Evolutionary conservation across 2,113 vertebrate genomes (phyloP).

Genomic region (Murina feae): DNA sequence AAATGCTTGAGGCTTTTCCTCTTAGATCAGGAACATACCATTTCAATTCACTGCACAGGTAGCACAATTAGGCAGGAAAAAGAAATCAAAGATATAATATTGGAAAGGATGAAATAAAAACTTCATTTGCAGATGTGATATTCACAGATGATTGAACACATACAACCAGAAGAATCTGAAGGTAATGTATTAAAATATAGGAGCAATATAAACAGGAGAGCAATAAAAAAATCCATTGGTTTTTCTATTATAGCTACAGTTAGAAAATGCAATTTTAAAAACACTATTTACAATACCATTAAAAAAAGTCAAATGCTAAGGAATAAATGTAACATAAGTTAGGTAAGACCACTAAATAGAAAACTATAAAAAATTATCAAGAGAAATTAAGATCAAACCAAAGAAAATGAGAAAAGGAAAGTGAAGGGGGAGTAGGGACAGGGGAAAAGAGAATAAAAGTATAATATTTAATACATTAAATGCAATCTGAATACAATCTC

Average conservation of each 20-base stretch:
- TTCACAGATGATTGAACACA: not conserved
- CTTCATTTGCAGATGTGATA: not conserved
- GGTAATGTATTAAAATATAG: not conserved
- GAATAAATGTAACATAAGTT: not conserved
- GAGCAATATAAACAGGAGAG: not conserved
- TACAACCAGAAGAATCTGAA: not conserved
- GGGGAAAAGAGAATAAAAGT: not conserved
- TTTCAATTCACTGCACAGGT: not conserved
- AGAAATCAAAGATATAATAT: not conserved
- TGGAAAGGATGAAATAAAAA: not conserved
- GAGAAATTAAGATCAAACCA: not conserved
- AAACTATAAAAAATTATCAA: not conserved
- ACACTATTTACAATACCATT: not conserved
- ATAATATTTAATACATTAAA: not conserved
- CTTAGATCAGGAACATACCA: not conserved
- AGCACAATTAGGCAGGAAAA: not conserved
- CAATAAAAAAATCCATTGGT: not conserved
- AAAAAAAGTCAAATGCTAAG: not conserved
- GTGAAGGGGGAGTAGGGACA: not conserved
- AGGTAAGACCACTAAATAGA: not conserved
- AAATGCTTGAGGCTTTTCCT: constrained; percentile 4
- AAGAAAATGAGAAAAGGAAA: not conserved
- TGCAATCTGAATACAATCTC: not conserved
- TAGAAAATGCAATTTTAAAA: not conserved
- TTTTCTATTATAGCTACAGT: not conserved